Evolutionary conservation across 2,797 vertebrate genomes (phyloP).

Genomic region (Catamblyrhynchus diadema): DNA sequence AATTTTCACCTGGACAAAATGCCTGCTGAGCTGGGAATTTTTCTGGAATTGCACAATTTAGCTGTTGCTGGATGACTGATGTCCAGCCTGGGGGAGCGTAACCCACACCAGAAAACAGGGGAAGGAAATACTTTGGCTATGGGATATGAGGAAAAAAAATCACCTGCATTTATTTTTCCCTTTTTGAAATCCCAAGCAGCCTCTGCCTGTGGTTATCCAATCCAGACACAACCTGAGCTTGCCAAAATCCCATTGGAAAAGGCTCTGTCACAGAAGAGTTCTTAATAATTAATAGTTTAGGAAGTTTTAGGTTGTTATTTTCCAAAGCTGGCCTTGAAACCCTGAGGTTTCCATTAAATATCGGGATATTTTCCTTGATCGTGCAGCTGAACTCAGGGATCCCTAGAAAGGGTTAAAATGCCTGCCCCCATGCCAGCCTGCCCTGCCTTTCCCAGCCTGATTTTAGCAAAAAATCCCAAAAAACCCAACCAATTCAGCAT

Average conservation of each 20-base stretch:
- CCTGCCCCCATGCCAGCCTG: background rate
- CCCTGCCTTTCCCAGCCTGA: background rate
- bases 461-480: background rate
- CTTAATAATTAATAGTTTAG: background rate
- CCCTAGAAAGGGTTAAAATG: background rate
- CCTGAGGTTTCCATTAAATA: background rate
- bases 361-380: background rate
- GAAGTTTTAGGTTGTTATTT: background rate
- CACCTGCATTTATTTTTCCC: background rate
- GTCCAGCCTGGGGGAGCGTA: background rate
- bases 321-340: background rate
- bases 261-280: background rate
- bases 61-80: background rate
- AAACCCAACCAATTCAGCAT: background rate
- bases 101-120: background rate
- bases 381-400: background rate
- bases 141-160: background rate
- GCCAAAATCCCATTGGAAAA: constrained; percentile 14
- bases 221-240: background rate
- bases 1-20: background rate
- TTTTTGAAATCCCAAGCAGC: background rate
- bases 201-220: background rate
- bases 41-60: background rate
- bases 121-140: background rate
- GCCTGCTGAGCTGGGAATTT: background rate